phyloP scores from a whole-genome alignment of 1,140 invertebrate species.

The Euborellia annulipes region DNA sequence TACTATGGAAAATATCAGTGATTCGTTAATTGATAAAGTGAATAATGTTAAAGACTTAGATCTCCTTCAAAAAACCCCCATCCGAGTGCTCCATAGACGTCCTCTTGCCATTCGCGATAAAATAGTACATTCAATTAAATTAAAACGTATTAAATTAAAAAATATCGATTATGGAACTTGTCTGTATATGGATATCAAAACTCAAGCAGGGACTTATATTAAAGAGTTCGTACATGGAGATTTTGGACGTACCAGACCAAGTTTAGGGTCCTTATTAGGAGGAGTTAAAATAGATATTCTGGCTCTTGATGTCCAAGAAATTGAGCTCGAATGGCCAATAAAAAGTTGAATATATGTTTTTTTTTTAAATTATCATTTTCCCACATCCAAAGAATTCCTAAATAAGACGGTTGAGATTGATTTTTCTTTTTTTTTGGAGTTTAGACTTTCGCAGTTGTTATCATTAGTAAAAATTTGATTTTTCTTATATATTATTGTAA shows the following conservation, averaged over 20 bases:
- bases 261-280: conserved; percentile 37
- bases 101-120: conserved; percentile 46
- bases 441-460: no score
- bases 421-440: no score
- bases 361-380: no score
- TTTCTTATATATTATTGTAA: no score
- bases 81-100: conserved; percentile 70
- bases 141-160: no score
- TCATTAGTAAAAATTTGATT: no score
- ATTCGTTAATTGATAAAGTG: conserved; percentile 35
- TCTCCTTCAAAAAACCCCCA: conserved; percentile 54
- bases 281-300: conserved; percentile 39
- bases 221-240: conserved; percentile 97
- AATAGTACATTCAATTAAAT: conserved; percentile 43
- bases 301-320: conserved; percentile 55
- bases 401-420: no score
- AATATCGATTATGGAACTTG: no score
- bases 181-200: conserved; percentile 53
- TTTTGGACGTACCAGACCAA: conserved; percentile 71
- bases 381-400: no score
- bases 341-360: no score
- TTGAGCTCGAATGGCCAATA: no score
- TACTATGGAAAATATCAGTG: conserved; percentile 29
- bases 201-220: conserved; percentile 89
- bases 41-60: conserved; percentile 33